Conservation (phyloP, 2,888 invertebrate species). For the Phaonia tiefii region DNA sequence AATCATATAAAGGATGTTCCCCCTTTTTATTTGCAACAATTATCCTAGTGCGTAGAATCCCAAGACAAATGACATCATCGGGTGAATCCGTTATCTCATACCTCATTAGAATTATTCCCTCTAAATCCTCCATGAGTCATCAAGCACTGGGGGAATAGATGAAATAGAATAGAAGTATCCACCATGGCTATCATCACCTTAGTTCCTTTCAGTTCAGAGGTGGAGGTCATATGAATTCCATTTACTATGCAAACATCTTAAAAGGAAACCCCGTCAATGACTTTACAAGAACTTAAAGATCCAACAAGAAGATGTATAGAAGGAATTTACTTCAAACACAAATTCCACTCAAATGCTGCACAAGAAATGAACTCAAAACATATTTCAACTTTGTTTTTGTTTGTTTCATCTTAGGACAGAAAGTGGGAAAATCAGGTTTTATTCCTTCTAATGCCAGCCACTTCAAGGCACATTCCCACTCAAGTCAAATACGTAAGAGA, state of each 20-base stretch:
- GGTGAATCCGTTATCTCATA: not conserved
- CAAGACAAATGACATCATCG: constrained; percentile 19
- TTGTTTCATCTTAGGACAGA: not conserved
- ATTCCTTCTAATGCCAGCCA: not conserved
- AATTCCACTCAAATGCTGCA: constrained; percentile 26
- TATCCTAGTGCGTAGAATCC: not conserved
- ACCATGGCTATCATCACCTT: not conserved
- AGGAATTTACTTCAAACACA: not conserved
- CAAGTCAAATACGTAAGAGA: constrained; percentile 17
- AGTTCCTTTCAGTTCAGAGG: not conserved
- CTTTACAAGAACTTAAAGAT: constrained; percentile 1
- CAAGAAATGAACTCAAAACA: constrained; percentile 13
- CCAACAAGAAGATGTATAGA: not conserved
- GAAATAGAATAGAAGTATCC: not conserved
- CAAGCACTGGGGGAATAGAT: too few species aligned
- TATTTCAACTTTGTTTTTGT: constrained; percentile 19
- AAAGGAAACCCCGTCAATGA: constrained; percentile 11
- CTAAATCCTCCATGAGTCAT: too few species aligned
- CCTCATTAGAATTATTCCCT: too few species aligned
- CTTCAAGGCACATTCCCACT: constrained; percentile 31
- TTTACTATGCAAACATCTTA: not conserved
- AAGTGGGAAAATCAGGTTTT: constrained; percentile 27
- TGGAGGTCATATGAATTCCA: constrained; percentile 6
- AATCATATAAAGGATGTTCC: constrained; percentile 11
- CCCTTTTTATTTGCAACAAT: too few species aligned